Percentiles rank a stretch among this genome's conserved stretches.
Evolutionary conservation across 30 jellyfish, hydroid and myxozoan species (phyloP).

Genomic region (Sanderia malayensis): DNA sequence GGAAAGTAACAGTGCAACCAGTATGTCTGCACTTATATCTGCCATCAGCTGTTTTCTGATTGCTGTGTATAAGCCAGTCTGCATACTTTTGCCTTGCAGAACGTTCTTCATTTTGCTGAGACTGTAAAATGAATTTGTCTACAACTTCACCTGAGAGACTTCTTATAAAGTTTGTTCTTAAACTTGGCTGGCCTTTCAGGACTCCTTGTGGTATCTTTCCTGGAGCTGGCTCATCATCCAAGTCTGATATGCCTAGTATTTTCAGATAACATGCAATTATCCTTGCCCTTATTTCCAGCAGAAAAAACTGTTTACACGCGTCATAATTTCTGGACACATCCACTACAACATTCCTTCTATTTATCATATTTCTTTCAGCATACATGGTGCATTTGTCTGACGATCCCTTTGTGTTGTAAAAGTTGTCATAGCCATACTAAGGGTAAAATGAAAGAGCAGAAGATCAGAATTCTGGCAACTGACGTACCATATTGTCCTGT

Average conservation of each 20-base stretch:
- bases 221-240: constrained; percentile 13
- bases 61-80: constrained; percentile 22
- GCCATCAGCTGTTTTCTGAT: constrained; percentile 7
- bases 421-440: constrained; percentile 10
- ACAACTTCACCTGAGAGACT: constrained; percentile 34
- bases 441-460: background rate
- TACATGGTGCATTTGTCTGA: constrained; percentile 21
- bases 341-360: constrained; percentile 18
- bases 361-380: constrained; percentile 11
- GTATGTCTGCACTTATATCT: constrained; percentile 14
- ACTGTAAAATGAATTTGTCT: constrained; percentile 19
- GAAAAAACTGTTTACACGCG: constrained; percentile 27
- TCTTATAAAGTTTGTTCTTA: constrained; percentile 9
- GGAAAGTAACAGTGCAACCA: constrained; percentile 23
- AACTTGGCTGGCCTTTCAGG: constrained; percentile 5
- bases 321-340: constrained; percentile 19
- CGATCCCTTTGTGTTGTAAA: constrained; percentile 15
- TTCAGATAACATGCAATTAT: background rate
- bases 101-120: background rate
- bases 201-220: constrained; percentile 7
- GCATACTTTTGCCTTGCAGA: constrained; percentile 13
- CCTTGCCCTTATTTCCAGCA: constrained; percentile 12
- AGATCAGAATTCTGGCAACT: background rate
- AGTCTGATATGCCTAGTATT: constrained; percentile 4
- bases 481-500: background rate